Evolutionary conservation across 37 sponge, comb jelly and placozoan species (phyloP).

Genomic region (Beroe forskalii): DNA sequence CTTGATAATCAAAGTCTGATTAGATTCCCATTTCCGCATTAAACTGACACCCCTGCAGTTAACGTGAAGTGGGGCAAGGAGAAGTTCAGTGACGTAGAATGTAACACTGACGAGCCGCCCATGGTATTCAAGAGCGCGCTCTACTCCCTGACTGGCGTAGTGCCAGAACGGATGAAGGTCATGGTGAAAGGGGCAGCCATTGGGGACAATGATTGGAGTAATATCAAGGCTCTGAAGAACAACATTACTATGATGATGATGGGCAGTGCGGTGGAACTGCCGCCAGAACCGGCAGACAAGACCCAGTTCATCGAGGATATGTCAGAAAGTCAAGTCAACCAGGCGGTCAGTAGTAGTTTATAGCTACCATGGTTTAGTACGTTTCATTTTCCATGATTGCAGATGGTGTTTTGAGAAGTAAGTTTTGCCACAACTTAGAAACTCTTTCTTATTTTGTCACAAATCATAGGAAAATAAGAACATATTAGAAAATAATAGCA

Average conservation of each 20-base stretch:
- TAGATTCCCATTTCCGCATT: too few relatives aligned
- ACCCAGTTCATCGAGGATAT: conserved; percentile 89
- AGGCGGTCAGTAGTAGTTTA: conserved; percentile 74
- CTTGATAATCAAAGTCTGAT: too few relatives aligned
- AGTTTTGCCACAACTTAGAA: too few relatives aligned
- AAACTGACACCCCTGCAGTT: conserved; percentile 72
- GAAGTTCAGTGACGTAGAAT: conserved; percentile 82
- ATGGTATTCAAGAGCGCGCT: conserved; percentile 82
- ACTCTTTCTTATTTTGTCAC: too few relatives aligned
- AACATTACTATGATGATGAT: conserved; percentile 82
- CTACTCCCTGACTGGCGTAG: conserved; percentile 78
- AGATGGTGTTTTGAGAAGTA: too few relatives aligned
- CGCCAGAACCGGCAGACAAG: conserved; percentile 75
- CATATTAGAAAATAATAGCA: too few relatives aligned
- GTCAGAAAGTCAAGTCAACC: conserved; percentile 81
- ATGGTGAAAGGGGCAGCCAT: conserved; percentile 84
- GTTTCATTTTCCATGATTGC: too few relatives aligned
- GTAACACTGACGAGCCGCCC: conserved; percentile 89
- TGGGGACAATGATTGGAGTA: conserved; percentile 16
- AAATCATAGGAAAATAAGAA: too few relatives aligned
- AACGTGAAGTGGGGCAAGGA: conserved; percentile 97
- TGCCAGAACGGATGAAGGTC: conserved; percentile 75
- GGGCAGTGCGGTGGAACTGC: conserved; percentile 85
- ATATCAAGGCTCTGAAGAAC: conserved; percentile 66
- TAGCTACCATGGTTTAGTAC: background rate